Evolutionary conservation across 1,140 invertebrate genomes (phyloP).

Genomic region (Orussus abietinus): DNA sequence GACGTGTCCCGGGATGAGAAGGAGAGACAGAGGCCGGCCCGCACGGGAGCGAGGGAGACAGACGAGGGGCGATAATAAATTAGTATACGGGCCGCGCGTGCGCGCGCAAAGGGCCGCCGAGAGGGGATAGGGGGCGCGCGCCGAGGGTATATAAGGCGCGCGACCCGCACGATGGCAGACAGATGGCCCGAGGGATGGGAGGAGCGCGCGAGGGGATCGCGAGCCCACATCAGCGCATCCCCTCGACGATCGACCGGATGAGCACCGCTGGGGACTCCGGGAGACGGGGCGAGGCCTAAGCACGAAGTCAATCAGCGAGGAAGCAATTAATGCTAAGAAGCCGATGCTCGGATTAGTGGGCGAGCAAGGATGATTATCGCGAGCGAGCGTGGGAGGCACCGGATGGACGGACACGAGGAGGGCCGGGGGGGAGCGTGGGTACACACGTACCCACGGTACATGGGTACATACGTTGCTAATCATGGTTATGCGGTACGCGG

Average conservation of each 20-base stretch:
- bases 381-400: constrained; percentile 17
- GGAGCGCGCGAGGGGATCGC: too few species aligned
- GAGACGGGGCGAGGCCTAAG: constrained; percentile 15
- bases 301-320: constrained; percentile 37
- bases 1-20: constrained; percentile 1
- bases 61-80: constrained; percentile 26
- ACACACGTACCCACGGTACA: too few species aligned
- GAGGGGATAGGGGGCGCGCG: too few species aligned
- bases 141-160: too few species aligned
- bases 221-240: too few species aligned
- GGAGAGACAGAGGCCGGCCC: constrained; percentile 5
- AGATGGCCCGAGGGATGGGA: too few species aligned
- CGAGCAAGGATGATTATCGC: constrained; percentile 42
- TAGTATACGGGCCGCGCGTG: constrained; percentile 22
- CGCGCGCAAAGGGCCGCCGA: constrained; percentile 20
- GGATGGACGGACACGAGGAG: too few species aligned
- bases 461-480: too few species aligned
- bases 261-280: constrained; percentile 21
- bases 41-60: background rate
- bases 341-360: constrained; percentile 42
- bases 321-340: constrained; percentile 51
- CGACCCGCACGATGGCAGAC: too few species aligned
- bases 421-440: too few species aligned
- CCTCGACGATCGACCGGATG: constrained; percentile 18
- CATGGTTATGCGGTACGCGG: too few species aligned